These are phyloP conservation scores for Actinostola sp. DNA, from an alignment of 92 coral and sea anemone genomes.

Conservation along the genomic window DNA sequence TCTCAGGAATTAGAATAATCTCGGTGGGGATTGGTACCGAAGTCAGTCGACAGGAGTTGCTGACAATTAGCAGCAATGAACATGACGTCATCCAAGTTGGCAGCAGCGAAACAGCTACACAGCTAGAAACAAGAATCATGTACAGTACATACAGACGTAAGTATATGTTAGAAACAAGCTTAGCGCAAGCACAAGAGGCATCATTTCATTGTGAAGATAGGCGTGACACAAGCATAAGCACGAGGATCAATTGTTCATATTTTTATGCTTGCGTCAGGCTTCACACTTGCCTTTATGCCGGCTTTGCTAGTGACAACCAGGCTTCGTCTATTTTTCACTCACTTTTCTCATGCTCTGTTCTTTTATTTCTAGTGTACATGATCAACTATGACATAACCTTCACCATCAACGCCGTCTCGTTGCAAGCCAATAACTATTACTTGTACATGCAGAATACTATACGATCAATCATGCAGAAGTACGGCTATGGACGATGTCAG, in stretches of 20 bases:
- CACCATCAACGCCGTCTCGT: conserved; percentile 29
- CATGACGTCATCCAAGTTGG: conserved; percentile 31
- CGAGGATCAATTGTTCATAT: too few relatives aligned
- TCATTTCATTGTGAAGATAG: too few relatives aligned
- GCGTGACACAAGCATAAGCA: too few relatives aligned
- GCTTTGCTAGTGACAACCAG: too few relatives aligned
- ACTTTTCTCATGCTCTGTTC: neutral
- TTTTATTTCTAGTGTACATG: conserved; percentile 26
- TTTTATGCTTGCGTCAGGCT: too few relatives aligned
- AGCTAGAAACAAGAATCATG: conserved; percentile 21
- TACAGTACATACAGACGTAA: conserved; percentile 32
- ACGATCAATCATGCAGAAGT: conserved; percentile 20
- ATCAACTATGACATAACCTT: conserved; percentile 25
- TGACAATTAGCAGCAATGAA: conserved; percentile 16
- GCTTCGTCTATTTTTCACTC: too few relatives aligned
- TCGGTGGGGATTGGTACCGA: conserved; percentile 29
- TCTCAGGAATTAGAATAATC: conserved; percentile 26
- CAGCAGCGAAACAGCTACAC: conserved; percentile 2
- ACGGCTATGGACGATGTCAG: conserved; percentile 32
- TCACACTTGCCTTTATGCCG: too few relatives aligned
- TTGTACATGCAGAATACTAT: conserved; percentile 30
- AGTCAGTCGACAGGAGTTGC: conserved; percentile 15
- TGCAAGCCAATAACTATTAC: conserved; percentile 7
- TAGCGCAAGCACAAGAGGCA: too few relatives aligned
- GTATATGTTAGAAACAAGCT: too few relatives aligned